Conservation (phyloP, 2,888 invertebrate species). For the Nephrocerus scutellatus region DNA sequence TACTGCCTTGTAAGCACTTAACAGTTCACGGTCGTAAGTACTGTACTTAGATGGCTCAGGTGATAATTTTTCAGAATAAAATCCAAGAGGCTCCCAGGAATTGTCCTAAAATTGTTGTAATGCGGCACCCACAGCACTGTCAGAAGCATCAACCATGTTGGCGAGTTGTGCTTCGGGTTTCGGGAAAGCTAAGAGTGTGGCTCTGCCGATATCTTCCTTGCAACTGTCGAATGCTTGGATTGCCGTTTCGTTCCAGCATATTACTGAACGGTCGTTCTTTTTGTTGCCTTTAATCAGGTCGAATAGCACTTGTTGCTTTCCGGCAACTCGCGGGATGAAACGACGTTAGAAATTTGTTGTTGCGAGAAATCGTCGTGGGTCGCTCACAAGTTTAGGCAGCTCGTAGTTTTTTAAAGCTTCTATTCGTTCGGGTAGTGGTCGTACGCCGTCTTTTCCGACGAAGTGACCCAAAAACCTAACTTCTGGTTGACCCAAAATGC, state of each 20-base stretch:
- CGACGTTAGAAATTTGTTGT: slow-evolving; percentile 21
- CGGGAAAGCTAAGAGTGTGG: too few relatives aligned
- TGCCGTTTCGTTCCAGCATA: too few relatives aligned
- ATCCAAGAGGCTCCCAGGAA: slow-evolving; percentile 16
- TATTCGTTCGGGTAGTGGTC: slow-evolving; percentile 16
- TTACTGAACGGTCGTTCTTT: too few relatives aligned
- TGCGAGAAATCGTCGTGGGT: slow-evolving; percentile 23
- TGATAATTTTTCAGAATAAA: slow-evolving; percentile 1
- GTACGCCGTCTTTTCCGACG: slow-evolving; percentile 12
- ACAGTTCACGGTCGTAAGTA: slow-evolving; percentile 8
- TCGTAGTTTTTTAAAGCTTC: slow-evolving; percentile 17
- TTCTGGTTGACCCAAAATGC: slow-evolving; percentile 13
- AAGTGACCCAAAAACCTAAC: slow-evolving; percentile 19
- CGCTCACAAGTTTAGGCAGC: slow-evolving; percentile 15
- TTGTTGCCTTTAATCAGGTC: slow-evolving; percentile 11
- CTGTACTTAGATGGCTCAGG: slow-evolving; percentile 4
- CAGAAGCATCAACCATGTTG: too few relatives aligned
- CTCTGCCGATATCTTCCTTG: too few relatives aligned
- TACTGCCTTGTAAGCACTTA: slow-evolving; percentile 1
- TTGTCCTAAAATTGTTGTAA: too few relatives aligned
- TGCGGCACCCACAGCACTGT: too few relatives aligned
- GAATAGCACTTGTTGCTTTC: slow-evolving; percentile 8
- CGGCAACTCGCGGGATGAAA: slow-evolving; percentile 14
- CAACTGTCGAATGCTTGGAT: too few relatives aligned
- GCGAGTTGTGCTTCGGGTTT: too few relatives aligned